Percentiles rank a stretch among this genome's conserved stretches.
These are phyloP conservation scores for Porites lutea DNA, from an alignment of 64 coral and sea anemone genomes.

Conservation along the genomic window DNA sequence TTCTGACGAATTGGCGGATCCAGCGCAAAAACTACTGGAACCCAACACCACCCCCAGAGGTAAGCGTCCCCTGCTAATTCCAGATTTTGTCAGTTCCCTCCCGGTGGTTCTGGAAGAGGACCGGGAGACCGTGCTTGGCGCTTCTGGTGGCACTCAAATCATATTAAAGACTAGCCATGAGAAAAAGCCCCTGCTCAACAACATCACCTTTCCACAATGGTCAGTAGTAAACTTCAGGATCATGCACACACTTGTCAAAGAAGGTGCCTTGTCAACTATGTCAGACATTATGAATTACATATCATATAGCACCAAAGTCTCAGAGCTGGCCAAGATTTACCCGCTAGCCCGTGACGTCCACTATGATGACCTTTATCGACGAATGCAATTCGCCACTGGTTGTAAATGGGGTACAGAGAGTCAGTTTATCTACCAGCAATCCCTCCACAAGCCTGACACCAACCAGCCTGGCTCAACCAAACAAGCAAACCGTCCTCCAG, in stretches of 20 bases:
- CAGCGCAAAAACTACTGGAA: conserved; percentile 1
- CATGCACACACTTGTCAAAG: conserved; percentile 49
- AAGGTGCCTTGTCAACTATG: neutral
- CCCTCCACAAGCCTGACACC: neutral
- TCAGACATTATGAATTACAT: conserved; percentile 46
- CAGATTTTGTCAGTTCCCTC: neutral
- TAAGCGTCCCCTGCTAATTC: neutral
- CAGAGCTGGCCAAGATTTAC: conserved; percentile 40
- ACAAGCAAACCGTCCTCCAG: conserved; percentile 6
- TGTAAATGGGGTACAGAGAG: conserved; percentile 47
- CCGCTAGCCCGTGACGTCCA: conserved; percentile 15
- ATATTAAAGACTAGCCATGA: neutral
- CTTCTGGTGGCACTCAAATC: neutral
- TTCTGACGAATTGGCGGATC: neutral
- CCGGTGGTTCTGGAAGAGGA: conserved; percentile 11
- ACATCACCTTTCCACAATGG: conserved; percentile 25
- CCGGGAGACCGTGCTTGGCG: neutral
- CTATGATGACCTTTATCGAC: conserved; percentile 38
- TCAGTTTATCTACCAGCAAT: conserved; percentile 26
- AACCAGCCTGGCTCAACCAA: conserved; percentile 1
- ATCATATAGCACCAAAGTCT: conserved; percentile 38
- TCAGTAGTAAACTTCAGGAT: conserved; percentile 47
- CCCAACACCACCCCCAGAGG: neutral
- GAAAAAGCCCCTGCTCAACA: neutral
- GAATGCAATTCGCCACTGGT: conserved; percentile 50